Percentiles rank a stretch among this genome's conserved stretches.
These are phyloP conservation scores for Darevskia nairensis DNA, from an alignment of 2,797 vertebrate species.

Conservation along the genomic window DNA sequence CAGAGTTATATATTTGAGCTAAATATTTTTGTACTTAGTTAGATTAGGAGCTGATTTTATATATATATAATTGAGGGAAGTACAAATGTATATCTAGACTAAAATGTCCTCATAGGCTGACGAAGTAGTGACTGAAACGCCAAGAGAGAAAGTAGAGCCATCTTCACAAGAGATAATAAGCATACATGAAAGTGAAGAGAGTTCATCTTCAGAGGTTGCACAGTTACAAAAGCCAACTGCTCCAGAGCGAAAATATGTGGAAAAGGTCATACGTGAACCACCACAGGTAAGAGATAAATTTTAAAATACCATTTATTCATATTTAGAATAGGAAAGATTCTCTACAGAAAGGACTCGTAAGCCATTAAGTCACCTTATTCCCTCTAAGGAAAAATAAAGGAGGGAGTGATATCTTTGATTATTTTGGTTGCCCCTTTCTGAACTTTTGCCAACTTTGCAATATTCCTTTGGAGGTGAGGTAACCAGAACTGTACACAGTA, in stretches of 20 bases:
- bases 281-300: background rate
- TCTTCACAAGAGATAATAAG: background rate
- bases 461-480: no score
- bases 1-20: background rate
- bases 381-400: background rate
- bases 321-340: background rate
- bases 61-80: background rate
- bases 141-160: background rate
- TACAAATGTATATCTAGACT: background rate
- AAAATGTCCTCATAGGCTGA: background rate
- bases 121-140: background rate
- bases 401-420: background rate
- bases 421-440: no score
- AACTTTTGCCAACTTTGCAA: no score
- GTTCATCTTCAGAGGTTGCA: background rate
- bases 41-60: background rate
- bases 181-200: constrained; percentile 1
- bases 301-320: background rate
- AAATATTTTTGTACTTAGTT: background rate
- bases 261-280: background rate
- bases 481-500: no score
- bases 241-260: background rate
- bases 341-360: background rate
- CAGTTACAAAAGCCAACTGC: background rate
- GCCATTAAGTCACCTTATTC: background rate